phyloP scores from a whole-genome alignment of 2,888 invertebrate genomes.

The Caradrina kadenii region DNA sequence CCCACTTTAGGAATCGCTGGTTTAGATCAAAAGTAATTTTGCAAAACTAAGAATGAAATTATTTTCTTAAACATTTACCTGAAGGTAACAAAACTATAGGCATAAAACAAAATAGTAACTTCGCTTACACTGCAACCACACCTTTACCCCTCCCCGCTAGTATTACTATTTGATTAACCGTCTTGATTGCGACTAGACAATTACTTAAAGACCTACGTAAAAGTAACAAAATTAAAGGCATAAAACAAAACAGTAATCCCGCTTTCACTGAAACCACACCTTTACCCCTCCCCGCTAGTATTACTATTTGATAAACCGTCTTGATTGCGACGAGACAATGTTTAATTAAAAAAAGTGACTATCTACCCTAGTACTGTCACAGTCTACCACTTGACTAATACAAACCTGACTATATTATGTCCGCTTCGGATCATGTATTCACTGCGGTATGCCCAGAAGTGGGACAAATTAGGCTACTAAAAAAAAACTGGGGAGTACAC shows the following conservation, averaged over 20 bases:
- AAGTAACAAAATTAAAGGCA: not conserved
- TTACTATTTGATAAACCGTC: conserved; percentile 63
- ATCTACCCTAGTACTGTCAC: conserved; percentile 12
- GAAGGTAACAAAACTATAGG: too few species aligned
- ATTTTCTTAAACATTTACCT: too few species aligned
- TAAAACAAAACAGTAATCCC: conserved; percentile 1
- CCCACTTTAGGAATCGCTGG: too few species aligned
- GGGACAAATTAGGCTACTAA: too few species aligned
- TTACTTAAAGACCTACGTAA: not conserved
- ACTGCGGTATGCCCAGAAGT: too few species aligned
- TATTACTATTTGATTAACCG: conserved; percentile 61
- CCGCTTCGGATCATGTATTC: conserved; percentile 25
- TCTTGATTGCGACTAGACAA: conserved; percentile 63
- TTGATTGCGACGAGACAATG: conserved; percentile 63
- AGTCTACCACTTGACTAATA: conserved; percentile 31
- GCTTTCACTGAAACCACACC: conserved; percentile 32
- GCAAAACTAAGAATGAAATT: too few species aligned
- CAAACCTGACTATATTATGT: too few species aligned
- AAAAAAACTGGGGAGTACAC: too few species aligned
- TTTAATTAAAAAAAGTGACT: conserved; percentile 63
- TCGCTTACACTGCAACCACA: conserved; percentile 38
- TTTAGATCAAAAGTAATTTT: too few species aligned
- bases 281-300: conserved; percentile 31
- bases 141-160: conserved; percentile 20
- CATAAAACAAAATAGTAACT: not conserved